A percentile compares a stretch with the other conserved stretches of the same genome.
Conservation (phyloP, 23 tunicate species). For the Phallusia fumigata region DNA sequence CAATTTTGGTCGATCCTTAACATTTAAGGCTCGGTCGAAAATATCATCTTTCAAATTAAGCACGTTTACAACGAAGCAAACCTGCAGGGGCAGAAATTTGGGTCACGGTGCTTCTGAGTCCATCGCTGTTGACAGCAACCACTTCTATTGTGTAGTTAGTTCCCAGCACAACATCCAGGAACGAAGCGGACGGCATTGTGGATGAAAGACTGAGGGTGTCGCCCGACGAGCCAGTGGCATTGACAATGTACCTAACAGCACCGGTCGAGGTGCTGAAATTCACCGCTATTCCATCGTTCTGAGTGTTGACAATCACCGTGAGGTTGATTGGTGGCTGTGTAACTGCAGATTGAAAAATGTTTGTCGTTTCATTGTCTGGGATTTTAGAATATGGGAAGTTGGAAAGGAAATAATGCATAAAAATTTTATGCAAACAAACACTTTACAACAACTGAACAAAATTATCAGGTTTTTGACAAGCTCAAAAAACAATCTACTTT, state of each 20-base stretch:
- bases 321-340: neutral
- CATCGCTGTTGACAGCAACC: slow-evolving; percentile 13
- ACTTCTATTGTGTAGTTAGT: neutral
- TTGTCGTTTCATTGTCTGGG: no score
- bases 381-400: no score
- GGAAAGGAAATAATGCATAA: no score
- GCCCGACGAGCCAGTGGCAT: neutral
- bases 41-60: no score
- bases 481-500: no score
- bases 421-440: neutral
- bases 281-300: neutral
- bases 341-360: neutral
- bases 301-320: neutral
- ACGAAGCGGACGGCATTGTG: neutral
- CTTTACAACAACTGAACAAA: no score
- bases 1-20: no score
- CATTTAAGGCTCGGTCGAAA: no score
- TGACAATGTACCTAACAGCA: neutral
- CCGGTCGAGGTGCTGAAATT: neutral
- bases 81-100: neutral
- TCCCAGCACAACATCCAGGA: slow-evolving; percentile 14
- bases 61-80: neutral
- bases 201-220: neutral
- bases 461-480: no score
- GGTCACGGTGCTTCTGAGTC: neutral